These are phyloP conservation scores for Characodon lateralis DNA, from an alignment of 2,797 vertebrate genomes.

Conservation along the genomic window DNA sequence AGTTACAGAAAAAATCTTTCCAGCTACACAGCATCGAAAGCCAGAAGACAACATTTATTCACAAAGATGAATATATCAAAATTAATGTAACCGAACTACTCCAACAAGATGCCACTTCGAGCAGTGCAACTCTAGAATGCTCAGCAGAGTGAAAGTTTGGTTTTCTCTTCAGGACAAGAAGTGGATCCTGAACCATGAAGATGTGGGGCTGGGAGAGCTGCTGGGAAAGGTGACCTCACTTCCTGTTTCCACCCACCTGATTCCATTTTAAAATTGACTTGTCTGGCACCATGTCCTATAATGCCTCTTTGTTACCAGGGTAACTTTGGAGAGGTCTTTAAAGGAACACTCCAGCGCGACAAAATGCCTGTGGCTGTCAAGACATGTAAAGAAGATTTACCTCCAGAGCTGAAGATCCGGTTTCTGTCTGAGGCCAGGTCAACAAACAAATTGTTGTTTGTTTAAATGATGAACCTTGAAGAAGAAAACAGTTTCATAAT, in stretches of 20 bases:
- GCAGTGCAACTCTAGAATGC: too few species aligned
- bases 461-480: neutral
- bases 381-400: slow-evolving; percentile 97
- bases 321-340: slow-evolving; percentile 97
- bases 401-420: slow-evolving; percentile 96
- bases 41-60: too few species aligned
- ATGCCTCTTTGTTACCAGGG: slow-evolving; percentile 78
- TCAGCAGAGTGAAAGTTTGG: too few species aligned
- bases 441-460: neutral
- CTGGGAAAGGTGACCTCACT: slow-evolving; percentile 89
- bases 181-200: slow-evolving; percentile 97
- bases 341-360: slow-evolving; percentile 90
- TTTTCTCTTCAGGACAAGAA: slow-evolving; percentile 89
- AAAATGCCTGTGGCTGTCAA: slow-evolving; percentile 94
- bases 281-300: slow-evolving; percentile 7
- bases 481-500: neutral
- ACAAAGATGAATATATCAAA: too few species aligned
- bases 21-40: too few species aligned
- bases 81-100: neutral
- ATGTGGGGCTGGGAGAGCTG: slow-evolving; percentile 92
- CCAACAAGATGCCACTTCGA: neutral
- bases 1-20: too few species aligned
- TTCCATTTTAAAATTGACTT: neutral
- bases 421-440: slow-evolving; percentile 93
- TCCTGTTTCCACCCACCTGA: neutral